Evolutionary conservation across 2,797 vertebrate genomes (phyloP).

Genomic region (Notolabrus celidotus): DNA sequence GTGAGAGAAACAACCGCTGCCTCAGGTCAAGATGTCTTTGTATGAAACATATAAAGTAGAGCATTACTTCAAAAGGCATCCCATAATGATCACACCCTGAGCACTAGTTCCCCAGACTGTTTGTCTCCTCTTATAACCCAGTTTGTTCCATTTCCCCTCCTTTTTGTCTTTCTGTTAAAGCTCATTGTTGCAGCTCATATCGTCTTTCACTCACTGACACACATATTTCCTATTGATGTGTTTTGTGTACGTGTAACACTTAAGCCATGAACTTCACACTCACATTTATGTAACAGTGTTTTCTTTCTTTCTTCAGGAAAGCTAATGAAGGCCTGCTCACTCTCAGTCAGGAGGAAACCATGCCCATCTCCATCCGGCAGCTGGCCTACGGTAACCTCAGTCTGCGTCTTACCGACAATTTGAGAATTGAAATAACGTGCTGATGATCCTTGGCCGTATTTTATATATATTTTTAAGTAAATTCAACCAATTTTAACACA

Average conservation of each 20-base stretch:
- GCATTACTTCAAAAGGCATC: no score
- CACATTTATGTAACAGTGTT: constrained; percentile 31
- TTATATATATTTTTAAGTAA: no score
- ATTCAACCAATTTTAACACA: no score
- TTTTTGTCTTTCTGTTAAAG: background rate
- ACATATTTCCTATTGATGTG: constrained; percentile 21
- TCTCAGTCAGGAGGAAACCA: constrained; percentile 88
- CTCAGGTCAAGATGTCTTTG: no score
- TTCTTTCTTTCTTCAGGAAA: constrained; percentile 80
- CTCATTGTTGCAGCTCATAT: constrained; percentile 40
- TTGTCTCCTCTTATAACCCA: background rate
- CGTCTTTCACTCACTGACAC: constrained; percentile 28
- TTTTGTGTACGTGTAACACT: constrained; percentile 20
- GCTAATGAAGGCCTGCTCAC: constrained; percentile 88
- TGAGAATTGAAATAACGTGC: no score
- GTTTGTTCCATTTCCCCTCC: constrained; percentile 27
- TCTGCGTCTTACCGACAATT: background rate
- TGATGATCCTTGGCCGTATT: no score
- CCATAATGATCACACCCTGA: no score
- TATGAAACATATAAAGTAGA: no score
- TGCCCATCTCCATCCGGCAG: constrained; percentile 87
- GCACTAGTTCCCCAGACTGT: background rate
- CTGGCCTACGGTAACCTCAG: constrained; percentile 84
- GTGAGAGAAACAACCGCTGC: no score
- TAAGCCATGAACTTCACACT: background rate